These are phyloP conservation scores for Himantopus leucocephalus DNA, from an alignment of 2,113 vertebrate genomes.

Conservation along the genomic window DNA sequence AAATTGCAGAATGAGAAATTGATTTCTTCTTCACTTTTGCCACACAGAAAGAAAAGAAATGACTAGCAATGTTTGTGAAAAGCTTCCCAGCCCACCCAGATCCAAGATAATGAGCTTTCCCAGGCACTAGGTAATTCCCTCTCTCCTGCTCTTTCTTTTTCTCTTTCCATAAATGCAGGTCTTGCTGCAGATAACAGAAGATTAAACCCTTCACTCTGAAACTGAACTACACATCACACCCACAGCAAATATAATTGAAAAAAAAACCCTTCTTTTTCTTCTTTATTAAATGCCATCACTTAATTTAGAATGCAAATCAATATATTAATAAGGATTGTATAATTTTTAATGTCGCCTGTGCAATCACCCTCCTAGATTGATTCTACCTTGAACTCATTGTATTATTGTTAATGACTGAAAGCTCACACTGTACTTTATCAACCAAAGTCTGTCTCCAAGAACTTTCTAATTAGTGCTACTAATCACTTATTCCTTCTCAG, in stretches of 20 bases:
- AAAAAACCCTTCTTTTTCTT: not conserved
- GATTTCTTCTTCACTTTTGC: constrained; percentile 42
- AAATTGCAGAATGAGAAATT: constrained; percentile 49
- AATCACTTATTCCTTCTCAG: constrained; percentile 71
- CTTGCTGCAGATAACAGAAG: constrained; percentile 3
- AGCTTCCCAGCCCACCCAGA: constrained; percentile 12
- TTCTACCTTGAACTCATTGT: constrained; percentile 60
- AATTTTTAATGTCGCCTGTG: constrained; percentile 48
- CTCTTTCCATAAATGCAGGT: not conserved
- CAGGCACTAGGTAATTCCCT: not conserved
- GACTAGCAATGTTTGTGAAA: not conserved
- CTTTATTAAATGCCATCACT: constrained; percentile 50
- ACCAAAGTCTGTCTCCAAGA: constrained; percentile 64
- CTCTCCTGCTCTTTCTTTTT: not conserved
- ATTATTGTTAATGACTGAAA: constrained; percentile 65
- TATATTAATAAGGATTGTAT: constrained; percentile 49
- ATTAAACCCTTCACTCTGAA: constrained; percentile 31
- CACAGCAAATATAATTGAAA: not conserved
- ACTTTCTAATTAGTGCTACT: constrained; percentile 77
- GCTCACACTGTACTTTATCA: constrained; percentile 51
- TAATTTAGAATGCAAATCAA: constrained; percentile 68
- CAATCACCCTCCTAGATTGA: constrained; percentile 56
- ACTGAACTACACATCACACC: constrained; percentile 6
- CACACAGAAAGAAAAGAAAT: constrained; percentile 4
- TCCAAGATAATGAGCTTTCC: constrained; percentile 17